Base-by-base conservation (phyloP, 35 echinoderm and acorn worm species). In the Patiria miniata region DNA sequence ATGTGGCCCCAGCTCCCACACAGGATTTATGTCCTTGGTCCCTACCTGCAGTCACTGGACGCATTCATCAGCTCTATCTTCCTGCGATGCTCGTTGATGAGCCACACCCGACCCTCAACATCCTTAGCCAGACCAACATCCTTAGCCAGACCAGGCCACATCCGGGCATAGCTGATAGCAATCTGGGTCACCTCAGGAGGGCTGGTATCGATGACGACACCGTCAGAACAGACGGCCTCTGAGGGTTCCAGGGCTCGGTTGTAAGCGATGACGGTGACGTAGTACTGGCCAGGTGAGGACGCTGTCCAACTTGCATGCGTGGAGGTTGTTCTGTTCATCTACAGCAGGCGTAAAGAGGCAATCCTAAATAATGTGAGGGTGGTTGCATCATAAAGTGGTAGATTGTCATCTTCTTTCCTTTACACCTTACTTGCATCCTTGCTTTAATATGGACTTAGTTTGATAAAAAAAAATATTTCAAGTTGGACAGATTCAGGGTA, bases 211-310 rank as follows among this genome's bases (percentile, higher is more conserved):
- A 90, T 83, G 7, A 80, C 73, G 23, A 89, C 78, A 44, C 87
- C 87, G 40, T 89, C 87, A 36, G 87, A 89, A 73, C 87, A 89
- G 29, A 89, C 78, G 14, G 57, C 28, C 22, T 81, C 39, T 8
- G 87, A 89, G 2, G 87, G 87, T 22, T 89, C 78, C 8, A 89
- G 23, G 21, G 87, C 87, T 10, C 79, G 33, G 39, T 89, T 89
- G 59, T 65, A 89, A n/a, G n/a, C n/a, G n/a, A n/a, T n/a, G n/a
- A n/a, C n/a, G n/a, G n/a, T n/a, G n/a, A n/a, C n/a, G n/a, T n/a
- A n/a, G n/a, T n/a, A n/a, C n/a, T n/a, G n/a, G n/a, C 78, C 87
- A 47, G 56, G 4, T 37, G 47, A 40, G 0, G 79, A 79, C 5
- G 87, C 56, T n/a, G n/a, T 82, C 87, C 87, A 89, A 37, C 28